Evolutionary conservation across 2,113 vertebrate species (phyloP).

Genomic region (Caretta caretta): DNA sequence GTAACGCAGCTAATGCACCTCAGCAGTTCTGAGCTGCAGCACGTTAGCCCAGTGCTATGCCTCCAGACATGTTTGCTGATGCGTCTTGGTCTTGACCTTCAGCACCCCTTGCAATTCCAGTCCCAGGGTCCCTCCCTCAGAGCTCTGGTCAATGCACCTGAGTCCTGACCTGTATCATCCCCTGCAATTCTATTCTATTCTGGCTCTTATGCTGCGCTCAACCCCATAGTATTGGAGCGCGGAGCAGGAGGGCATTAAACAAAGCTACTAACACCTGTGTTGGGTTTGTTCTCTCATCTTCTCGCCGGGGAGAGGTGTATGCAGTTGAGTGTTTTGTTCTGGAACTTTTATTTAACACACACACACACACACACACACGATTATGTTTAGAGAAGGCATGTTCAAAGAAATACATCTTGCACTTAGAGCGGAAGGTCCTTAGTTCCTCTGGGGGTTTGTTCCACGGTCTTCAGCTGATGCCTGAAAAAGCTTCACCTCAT

Average conservation of each 20-base stretch:
- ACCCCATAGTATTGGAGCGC: not conserved
- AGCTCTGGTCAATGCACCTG: not conserved
- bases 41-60: not conserved
- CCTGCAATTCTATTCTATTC: not conserved
- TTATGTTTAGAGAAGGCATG: no score
- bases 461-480: not conserved
- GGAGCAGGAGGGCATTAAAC: not conserved
- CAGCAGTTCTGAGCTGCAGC: not conserved
- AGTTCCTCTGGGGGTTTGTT: no score
- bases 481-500: not conserved
- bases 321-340: no score
- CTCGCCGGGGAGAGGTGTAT: not conserved
- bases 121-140: not conserved
- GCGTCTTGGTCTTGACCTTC: not conserved
- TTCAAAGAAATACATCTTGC: no score
- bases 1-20: rapidly evolving
- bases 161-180: not conserved
- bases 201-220: not conserved
- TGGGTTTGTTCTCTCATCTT: not conserved
- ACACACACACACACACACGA: no score
- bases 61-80: not conserved
- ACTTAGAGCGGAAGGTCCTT: no score
- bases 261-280: not conserved
- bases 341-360: no score
- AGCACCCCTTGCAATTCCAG: not conserved